A percentile compares a stretch with the other conserved stretches of the same genome.
phyloP scores from a whole-genome alignment of 2,113 vertebrate genomes.

The Pungitius pungitius region DNA sequence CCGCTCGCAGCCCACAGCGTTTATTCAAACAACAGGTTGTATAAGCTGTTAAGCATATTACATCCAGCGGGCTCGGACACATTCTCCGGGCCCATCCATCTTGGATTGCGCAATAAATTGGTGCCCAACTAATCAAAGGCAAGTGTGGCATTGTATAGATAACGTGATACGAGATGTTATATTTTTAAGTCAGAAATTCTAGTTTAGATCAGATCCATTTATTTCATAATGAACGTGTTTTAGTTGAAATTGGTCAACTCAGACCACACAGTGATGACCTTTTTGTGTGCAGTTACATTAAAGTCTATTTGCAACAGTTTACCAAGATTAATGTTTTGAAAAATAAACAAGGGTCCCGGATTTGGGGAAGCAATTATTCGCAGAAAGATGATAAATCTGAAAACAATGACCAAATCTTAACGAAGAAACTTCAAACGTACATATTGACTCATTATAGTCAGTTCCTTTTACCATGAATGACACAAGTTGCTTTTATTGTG shows the following conservation, averaged over 20 bases:
- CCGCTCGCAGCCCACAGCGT: constrained; percentile 48
- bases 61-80: constrained; percentile 45
- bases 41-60: constrained; percentile 69
- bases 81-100: constrained; percentile 52
- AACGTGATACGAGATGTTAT: constrained; percentile 4
- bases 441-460: too few species aligned
- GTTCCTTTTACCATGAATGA: too few species aligned
- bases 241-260: not conserved
- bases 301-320: not conserved
- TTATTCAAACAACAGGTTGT: constrained; percentile 74
- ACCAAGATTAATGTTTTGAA: not conserved
- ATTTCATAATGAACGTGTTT: not conserved
- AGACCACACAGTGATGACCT: not conserved
- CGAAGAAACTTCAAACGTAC: not conserved
- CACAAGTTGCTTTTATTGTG: too few species aligned
- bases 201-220: not conserved
- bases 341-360: not conserved
- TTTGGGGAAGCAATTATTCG: not conserved
- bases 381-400: not conserved
- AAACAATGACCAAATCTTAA: not conserved
- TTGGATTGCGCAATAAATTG: constrained; percentile 54
- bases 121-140: constrained; percentile 49
- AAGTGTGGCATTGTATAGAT: constrained; percentile 31
- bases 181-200: constrained; percentile 25
- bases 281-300: not conserved